These are phyloP conservation scores for Scaptomyza graminum DNA, from an alignment of 1,140 invertebrate species.

Conservation along the genomic window DNA sequence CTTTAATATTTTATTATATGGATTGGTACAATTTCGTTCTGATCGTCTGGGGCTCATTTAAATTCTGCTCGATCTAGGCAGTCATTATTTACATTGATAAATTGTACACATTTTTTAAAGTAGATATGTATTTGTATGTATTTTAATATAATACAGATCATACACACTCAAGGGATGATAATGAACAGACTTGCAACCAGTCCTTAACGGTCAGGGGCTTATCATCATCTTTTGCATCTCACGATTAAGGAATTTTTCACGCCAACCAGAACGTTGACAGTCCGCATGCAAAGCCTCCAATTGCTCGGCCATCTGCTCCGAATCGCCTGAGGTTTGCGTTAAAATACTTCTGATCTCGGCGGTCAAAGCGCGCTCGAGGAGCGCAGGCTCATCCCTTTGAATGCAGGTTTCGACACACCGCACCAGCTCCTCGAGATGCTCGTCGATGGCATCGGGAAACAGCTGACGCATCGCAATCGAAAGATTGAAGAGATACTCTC, in stretches of 20 bases:
- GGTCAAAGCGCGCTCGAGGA: conserved; percentile 53
- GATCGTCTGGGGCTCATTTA: too few species aligned
- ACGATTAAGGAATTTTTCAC: conserved; percentile 54
- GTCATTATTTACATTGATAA: too few species aligned
- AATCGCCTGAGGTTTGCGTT: background rate
- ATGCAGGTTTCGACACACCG: conserved; percentile 47
- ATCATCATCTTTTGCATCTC: conserved; percentile 30
- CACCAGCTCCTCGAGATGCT: conserved; percentile 92
- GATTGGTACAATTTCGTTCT: too few species aligned
- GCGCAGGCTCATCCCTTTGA: conserved; percentile 84
- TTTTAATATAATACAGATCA: background rate
- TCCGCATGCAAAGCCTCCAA: conserved; percentile 47
- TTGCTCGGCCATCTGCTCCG: conserved; percentile 11
- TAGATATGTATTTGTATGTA: background rate
- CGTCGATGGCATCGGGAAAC: conserved; percentile 88
- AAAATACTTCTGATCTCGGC: conserved; percentile 51
- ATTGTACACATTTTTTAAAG: background rate
- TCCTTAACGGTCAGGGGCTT: conserved; percentile 16
- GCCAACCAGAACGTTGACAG: conserved; percentile 54
- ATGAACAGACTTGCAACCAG: background rate
- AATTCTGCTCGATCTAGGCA: too few species aligned
- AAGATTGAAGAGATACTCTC: conserved; percentile 94
- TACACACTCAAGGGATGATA: background rate
- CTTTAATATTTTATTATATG: too few species aligned
- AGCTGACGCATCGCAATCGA: conserved; percentile 91